These are phyloP conservation scores for Scaptomyza montana DNA, from an alignment of 1,140 invertebrate genomes.

Conservation along the genomic window DNA sequence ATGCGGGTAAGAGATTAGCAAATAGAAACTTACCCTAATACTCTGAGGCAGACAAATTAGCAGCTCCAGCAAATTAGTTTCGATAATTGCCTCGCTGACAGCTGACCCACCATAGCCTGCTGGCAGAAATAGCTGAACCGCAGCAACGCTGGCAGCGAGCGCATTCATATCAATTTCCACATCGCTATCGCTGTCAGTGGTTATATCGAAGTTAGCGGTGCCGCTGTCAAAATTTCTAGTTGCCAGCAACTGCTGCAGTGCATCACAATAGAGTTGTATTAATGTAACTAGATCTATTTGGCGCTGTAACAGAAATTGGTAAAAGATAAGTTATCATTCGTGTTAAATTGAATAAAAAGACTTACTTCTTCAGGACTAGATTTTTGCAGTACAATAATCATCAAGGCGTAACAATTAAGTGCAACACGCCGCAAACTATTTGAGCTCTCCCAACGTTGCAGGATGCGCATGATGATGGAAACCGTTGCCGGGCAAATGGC, in stretches of 20 bases:
- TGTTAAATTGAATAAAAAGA: background rate
- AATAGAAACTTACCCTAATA: conserved; percentile 44
- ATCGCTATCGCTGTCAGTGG: conserved; percentile 67
- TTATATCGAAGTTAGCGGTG: conserved; percentile 70
- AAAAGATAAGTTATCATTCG: background rate
- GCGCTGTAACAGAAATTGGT: conserved; percentile 80
- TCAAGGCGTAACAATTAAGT: conserved; percentile 86
- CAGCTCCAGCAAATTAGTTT: conserved; percentile 76
- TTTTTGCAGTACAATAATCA: conserved; percentile 86
- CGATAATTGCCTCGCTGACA: conserved; percentile 63
- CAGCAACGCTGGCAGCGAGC: conserved; percentile 58
- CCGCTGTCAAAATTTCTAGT: conserved; percentile 71
- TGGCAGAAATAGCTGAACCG: conserved; percentile 58
- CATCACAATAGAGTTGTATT: conserved; percentile 85
- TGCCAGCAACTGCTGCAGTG: conserved; percentile 67
- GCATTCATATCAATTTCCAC: conserved; percentile 69
- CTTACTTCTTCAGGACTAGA: conserved; percentile 86
- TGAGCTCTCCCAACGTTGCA: conserved; percentile 82
- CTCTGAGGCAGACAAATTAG: conserved; percentile 63
- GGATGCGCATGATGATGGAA: conserved; percentile 85
- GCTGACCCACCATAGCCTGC: conserved; percentile 8
- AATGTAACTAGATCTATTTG: conserved; percentile 86
- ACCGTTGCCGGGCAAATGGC: conserved; percentile 87
- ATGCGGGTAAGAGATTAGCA: background rate
- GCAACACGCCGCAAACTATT: conserved; percentile 83